Conservation (phyloP, 2,113 vertebrate species). For the Aegithalos caudatus region DNA sequence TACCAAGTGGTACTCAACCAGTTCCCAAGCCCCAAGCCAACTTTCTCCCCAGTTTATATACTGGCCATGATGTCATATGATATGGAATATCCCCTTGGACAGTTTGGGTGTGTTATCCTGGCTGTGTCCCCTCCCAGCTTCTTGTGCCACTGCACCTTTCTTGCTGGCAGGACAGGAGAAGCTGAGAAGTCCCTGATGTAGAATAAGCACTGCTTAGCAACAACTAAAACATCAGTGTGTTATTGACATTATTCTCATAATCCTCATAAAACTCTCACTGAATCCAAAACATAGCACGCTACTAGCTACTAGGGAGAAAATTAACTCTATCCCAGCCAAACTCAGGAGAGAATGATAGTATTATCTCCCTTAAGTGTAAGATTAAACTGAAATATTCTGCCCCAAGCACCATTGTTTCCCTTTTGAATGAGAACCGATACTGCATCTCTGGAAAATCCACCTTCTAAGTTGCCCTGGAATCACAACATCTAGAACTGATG, state of each 20-base stretch:
- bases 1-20: background rate
- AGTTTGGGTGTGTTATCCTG: background rate
- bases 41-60: background rate
- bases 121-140: background rate
- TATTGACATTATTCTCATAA: background rate
- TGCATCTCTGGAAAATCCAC: background rate
- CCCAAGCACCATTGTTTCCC: rapidly evolving
- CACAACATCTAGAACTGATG: background rate
- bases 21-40: background rate
- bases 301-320: background rate
- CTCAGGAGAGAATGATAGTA: background rate
- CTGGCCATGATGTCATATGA: background rate
- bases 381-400: background rate
- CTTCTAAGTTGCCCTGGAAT: background rate
- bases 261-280: too few relatives aligned
- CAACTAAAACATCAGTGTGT: background rate
- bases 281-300: background rate
- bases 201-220: background rate
- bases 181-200: background rate
- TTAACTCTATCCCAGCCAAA: background rate
- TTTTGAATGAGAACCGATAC: background rate
- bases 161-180: background rate
- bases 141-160: background rate
- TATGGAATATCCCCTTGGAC: background rate
- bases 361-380: background rate